Evolutionary conservation across 1,140 invertebrate genomes (phyloP).

Genomic region (Adelges cooleyi): DNA sequence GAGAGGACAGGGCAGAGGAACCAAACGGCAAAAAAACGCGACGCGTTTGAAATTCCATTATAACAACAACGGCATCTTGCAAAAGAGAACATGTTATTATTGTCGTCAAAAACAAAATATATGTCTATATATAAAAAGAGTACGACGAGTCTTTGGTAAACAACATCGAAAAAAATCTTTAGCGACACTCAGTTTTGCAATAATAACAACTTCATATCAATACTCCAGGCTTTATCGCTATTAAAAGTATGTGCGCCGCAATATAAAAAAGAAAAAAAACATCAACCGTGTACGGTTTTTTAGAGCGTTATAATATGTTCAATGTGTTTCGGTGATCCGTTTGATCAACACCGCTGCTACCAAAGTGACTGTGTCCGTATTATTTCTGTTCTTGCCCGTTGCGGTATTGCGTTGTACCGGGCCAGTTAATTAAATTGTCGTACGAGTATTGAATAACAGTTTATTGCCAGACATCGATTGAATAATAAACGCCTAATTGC

Average conservation of each 20-base stretch:
- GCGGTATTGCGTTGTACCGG: no score
- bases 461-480: no score
- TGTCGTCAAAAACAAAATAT: background rate
- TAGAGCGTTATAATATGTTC: background rate
- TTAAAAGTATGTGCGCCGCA: no score
- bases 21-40: background rate
- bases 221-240: constrained; percentile 3
- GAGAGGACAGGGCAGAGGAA: no score
- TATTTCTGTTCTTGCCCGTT: no score
- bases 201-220: background rate
- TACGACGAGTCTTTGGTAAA: background rate
- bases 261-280: no score
- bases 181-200: background rate
- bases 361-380: no score
- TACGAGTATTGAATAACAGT: no score
- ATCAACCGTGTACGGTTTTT: constrained; percentile 1
- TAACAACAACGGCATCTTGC: background rate
- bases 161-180: background rate
- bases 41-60: constrained; percentile 3
- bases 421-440: no score
- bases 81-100: no score
- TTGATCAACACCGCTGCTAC: constrained; percentile 6
- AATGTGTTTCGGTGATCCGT: background rate
- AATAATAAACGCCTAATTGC: no score
- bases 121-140: background rate